Percentiles rank a stretch among this genome's conserved stretches.
Evolutionary conservation across 2,888 invertebrate genomes (phyloP).

Genomic region (Eupithecia exiguata): DNA sequence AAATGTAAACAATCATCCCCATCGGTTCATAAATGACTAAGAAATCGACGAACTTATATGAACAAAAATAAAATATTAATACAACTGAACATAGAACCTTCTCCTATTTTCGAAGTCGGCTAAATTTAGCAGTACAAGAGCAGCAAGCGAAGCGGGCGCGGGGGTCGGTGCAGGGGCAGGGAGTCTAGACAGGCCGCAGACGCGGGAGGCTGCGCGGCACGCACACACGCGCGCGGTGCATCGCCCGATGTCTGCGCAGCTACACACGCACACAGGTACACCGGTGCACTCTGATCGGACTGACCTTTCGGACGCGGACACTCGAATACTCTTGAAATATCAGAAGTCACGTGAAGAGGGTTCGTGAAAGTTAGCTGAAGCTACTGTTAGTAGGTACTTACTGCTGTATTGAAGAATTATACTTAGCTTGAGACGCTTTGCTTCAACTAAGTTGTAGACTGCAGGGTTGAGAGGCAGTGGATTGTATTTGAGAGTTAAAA

Average conservation of each 20-base stretch:
- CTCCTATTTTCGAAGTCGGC: constrained; percentile 38
- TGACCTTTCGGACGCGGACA: constrained; percentile 55
- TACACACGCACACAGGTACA: constrained; percentile 40
- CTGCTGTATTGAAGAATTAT: background rate
- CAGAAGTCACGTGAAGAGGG: background rate
- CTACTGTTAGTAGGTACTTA: background rate
- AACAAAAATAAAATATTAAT: too few species aligned
- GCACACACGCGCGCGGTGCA: constrained; percentile 67
- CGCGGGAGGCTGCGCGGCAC: constrained; percentile 80
- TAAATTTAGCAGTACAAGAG: constrained; percentile 49
- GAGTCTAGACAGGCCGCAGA: constrained; percentile 83
- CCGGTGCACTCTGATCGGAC: constrained; percentile 58
- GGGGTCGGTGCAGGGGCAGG: constrained; percentile 56
- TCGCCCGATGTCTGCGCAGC: constrained; percentile 59
- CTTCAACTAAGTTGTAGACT: too few species aligned
- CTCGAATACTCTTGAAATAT: constrained; percentile 18
- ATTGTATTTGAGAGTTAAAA: too few species aligned
- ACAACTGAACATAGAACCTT: too few species aligned
- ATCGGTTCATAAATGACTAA: too few species aligned
- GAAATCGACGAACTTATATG: too few species aligned
- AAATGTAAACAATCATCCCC: too few species aligned
- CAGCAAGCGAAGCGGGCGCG: constrained; percentile 48
- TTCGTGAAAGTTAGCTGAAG: background rate
- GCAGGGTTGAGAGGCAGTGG: too few species aligned
- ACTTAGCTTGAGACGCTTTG: too few species aligned